Evolutionary conservation across 2,888 invertebrate genomes (phyloP), one percentile per base, ranked within the genome.

Genomic region (Siphlonurus alternatus): DNA sequence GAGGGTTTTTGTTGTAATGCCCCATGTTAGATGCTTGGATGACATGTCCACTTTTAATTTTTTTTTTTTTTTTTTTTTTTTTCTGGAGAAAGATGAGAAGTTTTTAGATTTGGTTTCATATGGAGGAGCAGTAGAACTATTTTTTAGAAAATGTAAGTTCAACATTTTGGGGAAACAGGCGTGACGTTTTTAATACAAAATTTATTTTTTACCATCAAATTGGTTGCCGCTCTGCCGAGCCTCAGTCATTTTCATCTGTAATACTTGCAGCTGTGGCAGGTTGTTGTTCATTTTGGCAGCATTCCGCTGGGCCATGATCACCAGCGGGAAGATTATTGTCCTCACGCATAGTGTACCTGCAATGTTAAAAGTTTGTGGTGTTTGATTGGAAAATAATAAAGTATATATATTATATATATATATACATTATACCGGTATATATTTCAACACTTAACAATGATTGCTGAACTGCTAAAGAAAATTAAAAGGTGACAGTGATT

Each of bases 171-270:
- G 23, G 18, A 25, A 63, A n/a, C 18, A 23, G 38, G 1, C 25
- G 59, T 18, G 61, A 7, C 61, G 22, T 20, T 62, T 63, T 63
- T 24, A 62, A 22, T 61, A 61, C 19, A n/a, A n/a, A 64, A 53
- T 25, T 62, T 61, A 51, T 1, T 63, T 53, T 65, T 69, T 73
- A 83, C 83, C 77, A 73, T 91, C 88, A 1, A 91, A 72, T 25
- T 85, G 81, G 76, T 95, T 89, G 19, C 92, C 94, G n/a, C 81
- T 79, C 71, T 85, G 84, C 66, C 93, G 80, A 0, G 97, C 95
- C 72, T 94, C 87, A 1, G 88, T 84, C 83, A 97, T 86, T 77
- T 90, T 89, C 66, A 84, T 66, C 73, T 95, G 94, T 1, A 96
- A 73, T 53, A 82, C 74, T 73, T 89, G 88, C 72, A 97, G 79